A percentile compares a stretch with the other conserved stretches of the same genome.
Conservation (phyloP, 2,888 invertebrate genomes). For the Megamerina dolium region DNA sequence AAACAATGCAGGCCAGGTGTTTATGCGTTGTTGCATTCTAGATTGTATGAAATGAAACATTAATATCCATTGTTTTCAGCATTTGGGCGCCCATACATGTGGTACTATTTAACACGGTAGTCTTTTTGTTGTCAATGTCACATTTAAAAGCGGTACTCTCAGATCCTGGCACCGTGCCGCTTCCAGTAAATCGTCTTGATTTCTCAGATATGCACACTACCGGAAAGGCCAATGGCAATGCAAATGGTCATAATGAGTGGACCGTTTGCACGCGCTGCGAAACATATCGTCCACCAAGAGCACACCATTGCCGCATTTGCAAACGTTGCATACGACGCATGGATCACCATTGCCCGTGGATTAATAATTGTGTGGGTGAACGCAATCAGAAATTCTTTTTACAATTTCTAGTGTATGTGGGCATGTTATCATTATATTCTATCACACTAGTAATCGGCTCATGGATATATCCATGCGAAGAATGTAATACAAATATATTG, state of each 20-base stretch:
- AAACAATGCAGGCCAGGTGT: constrained; percentile 74
- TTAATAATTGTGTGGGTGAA: constrained; percentile 90
- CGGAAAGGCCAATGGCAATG: constrained; percentile 51
- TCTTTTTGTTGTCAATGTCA: constrained; percentile 67
- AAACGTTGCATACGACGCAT: constrained; percentile 63
- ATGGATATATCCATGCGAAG: constrained; percentile 65
- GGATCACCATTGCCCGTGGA: constrained; percentile 76
- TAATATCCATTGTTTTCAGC: too few species aligned
- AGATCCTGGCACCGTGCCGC: constrained; percentile 84
- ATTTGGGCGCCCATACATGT: constrained; percentile 79
- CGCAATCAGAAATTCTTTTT: constrained; percentile 88
- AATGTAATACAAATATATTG: constrained; percentile 57
- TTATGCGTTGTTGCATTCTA: constrained; percentile 23
- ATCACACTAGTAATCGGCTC: constrained; percentile 64
- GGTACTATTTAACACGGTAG: constrained; percentile 69
- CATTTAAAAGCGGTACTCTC: constrained; percentile 81
- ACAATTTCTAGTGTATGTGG: constrained; percentile 78
- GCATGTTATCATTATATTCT: constrained; percentile 60
- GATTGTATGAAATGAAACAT: too few species aligned
- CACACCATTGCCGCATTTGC: constrained; percentile 84
- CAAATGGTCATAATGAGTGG: constrained; percentile 61
- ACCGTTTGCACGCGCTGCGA: constrained; percentile 58
- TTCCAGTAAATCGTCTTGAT: constrained; percentile 65
- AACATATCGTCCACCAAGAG: constrained; percentile 74
- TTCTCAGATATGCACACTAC: constrained; percentile 71